A percentile compares a stretch with the other conserved stretches of the same genome.
Evolutionary conservation across 2,113 vertebrate genomes (phyloP).

Genomic region (Fregetta grallaria): DNA sequence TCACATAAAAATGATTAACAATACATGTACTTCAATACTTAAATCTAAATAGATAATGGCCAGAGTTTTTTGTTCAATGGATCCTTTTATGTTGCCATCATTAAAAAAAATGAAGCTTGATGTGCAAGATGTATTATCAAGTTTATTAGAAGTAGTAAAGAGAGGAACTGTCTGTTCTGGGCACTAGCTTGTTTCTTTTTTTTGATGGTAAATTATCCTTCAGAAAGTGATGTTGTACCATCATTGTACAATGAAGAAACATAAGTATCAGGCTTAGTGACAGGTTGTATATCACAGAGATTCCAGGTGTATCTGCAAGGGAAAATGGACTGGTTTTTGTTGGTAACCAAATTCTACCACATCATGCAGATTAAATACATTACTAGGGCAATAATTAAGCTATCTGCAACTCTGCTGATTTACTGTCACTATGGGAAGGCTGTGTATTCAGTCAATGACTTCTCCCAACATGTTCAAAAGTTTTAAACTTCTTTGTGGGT

Average conservation of each 20-base stretch:
- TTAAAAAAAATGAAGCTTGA: neutral
- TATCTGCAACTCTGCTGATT: neutral
- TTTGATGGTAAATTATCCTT: neutral
- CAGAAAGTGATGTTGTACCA: neutral
- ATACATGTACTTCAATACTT: neutral
- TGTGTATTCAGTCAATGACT: neutral
- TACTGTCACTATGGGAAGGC: neutral
- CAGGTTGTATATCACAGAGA: neutral
- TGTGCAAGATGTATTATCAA: neutral
- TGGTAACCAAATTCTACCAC: neutral
- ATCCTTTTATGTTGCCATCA: neutral
- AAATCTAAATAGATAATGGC: neutral
- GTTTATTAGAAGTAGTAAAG: neutral
- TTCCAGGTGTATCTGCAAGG: neutral
- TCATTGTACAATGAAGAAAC: neutral
- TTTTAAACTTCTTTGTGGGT: neutral
- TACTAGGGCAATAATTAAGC: neutral
- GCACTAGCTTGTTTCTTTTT: neutral
- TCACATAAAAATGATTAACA: neutral
- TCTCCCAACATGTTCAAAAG: neutral
- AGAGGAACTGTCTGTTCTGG: neutral
- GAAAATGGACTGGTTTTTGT: neutral
- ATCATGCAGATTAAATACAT: neutral
- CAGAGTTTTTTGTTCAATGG: neutral
- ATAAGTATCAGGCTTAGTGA: neutral